A percentile compares a stretch with the other conserved stretches of the same genome.
Evolutionary conservation across 2,113 vertebrate genomes (phyloP).

Genomic region (Salvelinus alpinus): DNA sequence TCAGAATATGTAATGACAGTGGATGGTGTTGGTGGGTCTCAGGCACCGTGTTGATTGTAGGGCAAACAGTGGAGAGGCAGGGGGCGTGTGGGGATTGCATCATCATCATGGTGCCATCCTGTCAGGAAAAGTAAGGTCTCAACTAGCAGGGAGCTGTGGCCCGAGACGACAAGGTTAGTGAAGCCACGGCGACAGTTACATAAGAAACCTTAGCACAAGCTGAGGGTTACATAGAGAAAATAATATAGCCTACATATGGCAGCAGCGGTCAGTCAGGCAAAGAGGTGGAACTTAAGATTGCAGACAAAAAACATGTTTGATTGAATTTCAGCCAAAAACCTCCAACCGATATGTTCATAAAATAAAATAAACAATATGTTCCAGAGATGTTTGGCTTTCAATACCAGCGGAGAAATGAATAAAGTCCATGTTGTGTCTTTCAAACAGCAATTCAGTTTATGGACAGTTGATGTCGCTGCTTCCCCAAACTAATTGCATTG

Average conservation of each 20-base stretch:
- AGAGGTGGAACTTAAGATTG: no score
- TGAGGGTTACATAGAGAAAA: no score
- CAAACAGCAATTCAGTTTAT: slow-evolving; percentile 22
- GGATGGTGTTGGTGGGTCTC: slow-evolving; percentile 78
- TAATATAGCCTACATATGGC: no score
- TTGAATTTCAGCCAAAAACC: no score
- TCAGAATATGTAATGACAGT: slow-evolving; percentile 73
- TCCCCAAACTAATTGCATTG: slow-evolving; percentile 7
- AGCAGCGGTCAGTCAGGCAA: no score
- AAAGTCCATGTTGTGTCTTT: slow-evolving; percentile 2
- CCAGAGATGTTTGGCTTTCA: not conserved
- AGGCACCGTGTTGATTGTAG: slow-evolving; percentile 83
- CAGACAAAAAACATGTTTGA: no score
- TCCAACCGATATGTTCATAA: no score
- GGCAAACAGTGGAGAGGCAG: slow-evolving; percentile 74
- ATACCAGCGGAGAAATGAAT: not conserved
- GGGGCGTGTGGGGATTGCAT: slow-evolving; percentile 56
- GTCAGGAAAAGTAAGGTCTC: slow-evolving; percentile 83
- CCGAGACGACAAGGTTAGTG: not conserved
- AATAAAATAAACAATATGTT: no score
- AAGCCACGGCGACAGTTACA: not conserved
- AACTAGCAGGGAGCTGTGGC: slow-evolving; percentile 72
- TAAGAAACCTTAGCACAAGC: not conserved
- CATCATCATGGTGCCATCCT: slow-evolving; percentile 70
- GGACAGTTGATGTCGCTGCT: slow-evolving; percentile 49